These are phyloP conservation scores for Macrosiphum euphorbiae DNA, from an alignment of 2,888 invertebrate species.

Conservation along the genomic window DNA sequence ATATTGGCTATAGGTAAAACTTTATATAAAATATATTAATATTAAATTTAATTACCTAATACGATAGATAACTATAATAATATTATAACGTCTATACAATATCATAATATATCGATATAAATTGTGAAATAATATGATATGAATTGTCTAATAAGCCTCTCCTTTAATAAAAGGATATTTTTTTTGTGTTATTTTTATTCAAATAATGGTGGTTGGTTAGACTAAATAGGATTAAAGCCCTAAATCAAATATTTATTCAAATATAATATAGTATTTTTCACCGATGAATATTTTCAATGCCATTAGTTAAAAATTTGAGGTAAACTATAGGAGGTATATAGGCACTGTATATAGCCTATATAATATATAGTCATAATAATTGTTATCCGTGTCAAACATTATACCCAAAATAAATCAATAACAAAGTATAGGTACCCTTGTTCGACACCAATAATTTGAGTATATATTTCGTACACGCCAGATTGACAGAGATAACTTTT, in stretches of 20 bases:
- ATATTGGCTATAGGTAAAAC: too few relatives aligned
- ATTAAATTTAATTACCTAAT: too few relatives aligned
- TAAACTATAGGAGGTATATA: not conserved
- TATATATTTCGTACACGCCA: not conserved
- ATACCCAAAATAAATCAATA: slow-evolving; percentile 27
- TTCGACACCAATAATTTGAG: not conserved
- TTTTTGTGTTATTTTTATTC: not conserved
- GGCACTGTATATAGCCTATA: not conserved
- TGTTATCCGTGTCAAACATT: not conserved
- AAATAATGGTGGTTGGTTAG: not conserved
- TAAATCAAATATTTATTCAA: not conserved
- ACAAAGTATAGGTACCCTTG: not conserved
- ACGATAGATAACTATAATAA: not conserved
- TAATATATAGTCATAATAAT: not conserved
- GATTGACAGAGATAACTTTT: slow-evolving; percentile 32
- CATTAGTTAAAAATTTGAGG: not conserved
- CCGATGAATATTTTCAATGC: not conserved
- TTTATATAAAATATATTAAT: too few relatives aligned
- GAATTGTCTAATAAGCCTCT: not conserved
- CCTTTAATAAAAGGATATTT: not conserved
- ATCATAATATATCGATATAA: not conserved
- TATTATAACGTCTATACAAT: not conserved
- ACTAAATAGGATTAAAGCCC: not conserved
- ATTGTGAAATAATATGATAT: not conserved
- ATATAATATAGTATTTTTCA: not conserved